phyloP scores from a whole-genome alignment of 2,113 vertebrate genomes.

The Crotalus helleri region DNA sequence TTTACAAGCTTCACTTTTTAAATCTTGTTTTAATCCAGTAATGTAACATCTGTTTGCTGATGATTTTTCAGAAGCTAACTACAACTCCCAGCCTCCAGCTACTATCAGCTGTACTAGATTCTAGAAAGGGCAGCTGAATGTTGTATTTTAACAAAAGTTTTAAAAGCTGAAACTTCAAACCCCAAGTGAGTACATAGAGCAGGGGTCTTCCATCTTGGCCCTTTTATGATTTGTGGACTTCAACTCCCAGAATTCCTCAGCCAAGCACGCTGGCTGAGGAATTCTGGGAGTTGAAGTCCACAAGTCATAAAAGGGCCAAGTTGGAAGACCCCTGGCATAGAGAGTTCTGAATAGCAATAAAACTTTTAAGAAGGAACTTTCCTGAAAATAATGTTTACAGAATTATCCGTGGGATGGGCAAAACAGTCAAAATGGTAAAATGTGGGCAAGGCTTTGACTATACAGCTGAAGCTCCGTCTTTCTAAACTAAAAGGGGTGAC shows the following conservation, averaged over 20 bases:
- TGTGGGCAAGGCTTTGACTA: background rate
- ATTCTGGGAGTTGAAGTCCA: no score
- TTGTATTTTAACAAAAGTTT: background rate
- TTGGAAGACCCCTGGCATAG: no score
- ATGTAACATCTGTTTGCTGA: background rate
- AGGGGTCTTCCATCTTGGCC: no score
- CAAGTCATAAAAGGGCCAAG: no score
- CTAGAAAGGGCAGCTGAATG: background rate
- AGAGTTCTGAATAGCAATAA: no score
- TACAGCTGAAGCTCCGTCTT: background rate
- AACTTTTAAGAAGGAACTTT: background rate
- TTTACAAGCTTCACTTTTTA: slow-evolving; percentile 4
- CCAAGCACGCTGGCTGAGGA: no score
- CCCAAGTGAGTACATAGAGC: background rate
- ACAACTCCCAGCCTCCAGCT: background rate
- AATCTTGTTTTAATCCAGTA: background rate
- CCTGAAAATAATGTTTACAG: background rate
- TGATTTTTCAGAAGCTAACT: accelerated
- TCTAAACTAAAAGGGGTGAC: background rate
- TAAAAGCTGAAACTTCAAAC: background rate
- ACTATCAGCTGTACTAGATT: background rate
- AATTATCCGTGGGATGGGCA: accelerated
- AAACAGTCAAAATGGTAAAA: background rate
- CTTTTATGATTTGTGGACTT: no score
- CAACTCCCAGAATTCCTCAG: no score